These are phyloP conservation scores for Cryptoprocta ferox DNA, from an alignment of 2,797 vertebrate genomes.

Conservation along the genomic window DNA sequence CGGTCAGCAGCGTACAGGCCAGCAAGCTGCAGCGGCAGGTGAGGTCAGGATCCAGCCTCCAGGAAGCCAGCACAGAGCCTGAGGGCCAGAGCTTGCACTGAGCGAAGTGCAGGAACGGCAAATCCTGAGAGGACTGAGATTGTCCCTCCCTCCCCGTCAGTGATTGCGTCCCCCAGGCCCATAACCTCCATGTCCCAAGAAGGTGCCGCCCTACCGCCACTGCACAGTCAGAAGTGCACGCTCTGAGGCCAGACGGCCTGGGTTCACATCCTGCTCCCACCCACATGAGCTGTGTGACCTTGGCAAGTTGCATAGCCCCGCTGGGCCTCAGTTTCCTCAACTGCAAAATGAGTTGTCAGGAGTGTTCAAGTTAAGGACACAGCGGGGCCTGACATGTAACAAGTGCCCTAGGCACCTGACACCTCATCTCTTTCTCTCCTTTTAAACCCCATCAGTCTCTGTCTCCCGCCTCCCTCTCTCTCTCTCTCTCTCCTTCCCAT, in stretches of 20 bases:
- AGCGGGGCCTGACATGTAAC: not conserved
- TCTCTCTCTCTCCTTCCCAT: not conserved
- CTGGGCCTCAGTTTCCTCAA: not conserved
- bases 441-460: not conserved
- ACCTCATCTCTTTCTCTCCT: not conserved
- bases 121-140: not conserved
- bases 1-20: not conserved
- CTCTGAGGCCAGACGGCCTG: not conserved
- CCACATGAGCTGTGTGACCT: not conserved
- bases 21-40: too few species aligned
- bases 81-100: not conserved
- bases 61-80: not conserved
- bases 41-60: not conserved
- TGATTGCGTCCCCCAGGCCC: not conserved
- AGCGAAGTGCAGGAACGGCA: rapidly evolving
- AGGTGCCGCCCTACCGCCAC: not conserved
- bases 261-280: not conserved
- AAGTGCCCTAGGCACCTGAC: not conserved
- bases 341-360: not conserved
- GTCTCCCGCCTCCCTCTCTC: not conserved
- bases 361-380: not conserved
- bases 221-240: rapidly evolving
- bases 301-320: not conserved
- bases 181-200: not conserved
- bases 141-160: not conserved